Conservation (phyloP, 2,113 vertebrate genomes). For the Martes martes region DNA sequence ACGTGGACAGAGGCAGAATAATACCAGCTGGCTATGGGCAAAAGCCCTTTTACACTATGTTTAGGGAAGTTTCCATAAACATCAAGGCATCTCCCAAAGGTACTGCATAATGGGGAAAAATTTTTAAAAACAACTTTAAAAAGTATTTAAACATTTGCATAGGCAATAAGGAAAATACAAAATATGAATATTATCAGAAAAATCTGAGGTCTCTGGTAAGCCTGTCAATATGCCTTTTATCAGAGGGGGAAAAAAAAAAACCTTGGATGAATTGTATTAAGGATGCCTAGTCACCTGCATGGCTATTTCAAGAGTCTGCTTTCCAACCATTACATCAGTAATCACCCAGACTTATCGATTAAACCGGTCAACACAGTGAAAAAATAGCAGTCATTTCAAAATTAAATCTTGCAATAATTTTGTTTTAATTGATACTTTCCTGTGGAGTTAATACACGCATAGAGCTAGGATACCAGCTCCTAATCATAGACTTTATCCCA, state of each 20-base stretch:
- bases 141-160: background rate
- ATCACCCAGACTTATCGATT: conserved; percentile 11
- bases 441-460: background rate
- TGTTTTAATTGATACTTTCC: conserved; percentile 7
- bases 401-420: conserved; percentile 20
- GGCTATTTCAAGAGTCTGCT: background rate
- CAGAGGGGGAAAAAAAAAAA: background rate
- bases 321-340: conserved; percentile 13
- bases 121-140: background rate
- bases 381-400: conserved; percentile 29
- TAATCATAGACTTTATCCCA: background rate
- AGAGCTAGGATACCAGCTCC: background rate
- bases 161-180: conserved; percentile 7
- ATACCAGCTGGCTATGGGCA: background rate
- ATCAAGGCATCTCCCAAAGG: background rate
- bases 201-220: background rate
- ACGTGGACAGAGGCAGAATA: background rate
- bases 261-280: background rate
- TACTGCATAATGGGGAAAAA: background rate
- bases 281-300: background rate
- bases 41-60: background rate
- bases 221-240: conserved; percentile 4
- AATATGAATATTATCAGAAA: background rate
- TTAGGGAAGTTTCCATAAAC: background rate
- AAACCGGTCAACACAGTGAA: background rate